Conservation (phyloP, 2,888 invertebrate genomes). For the Alloplasta piceator region DNA sequence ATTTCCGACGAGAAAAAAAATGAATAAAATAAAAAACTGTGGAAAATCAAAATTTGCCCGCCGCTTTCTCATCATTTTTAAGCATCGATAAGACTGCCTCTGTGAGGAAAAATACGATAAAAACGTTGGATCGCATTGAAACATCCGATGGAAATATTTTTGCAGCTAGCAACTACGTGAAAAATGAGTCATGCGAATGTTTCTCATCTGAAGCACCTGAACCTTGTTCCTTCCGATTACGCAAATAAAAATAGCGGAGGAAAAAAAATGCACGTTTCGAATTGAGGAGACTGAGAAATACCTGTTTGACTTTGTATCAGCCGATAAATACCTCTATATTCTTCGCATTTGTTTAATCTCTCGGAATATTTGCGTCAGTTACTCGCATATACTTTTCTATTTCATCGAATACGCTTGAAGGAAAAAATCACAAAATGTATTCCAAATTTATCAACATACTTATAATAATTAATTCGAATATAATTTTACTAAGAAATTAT, state of each 20-base stretch:
- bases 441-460: too few species aligned
- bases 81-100: too few species aligned
- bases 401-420: not conserved
- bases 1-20: too few species aligned
- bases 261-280: constrained; percentile 21
- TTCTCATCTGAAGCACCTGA: not conserved
- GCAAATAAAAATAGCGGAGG: not conserved
- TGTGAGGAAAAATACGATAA: too few species aligned
- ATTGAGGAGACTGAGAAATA: constrained; percentile 25
- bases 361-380: constrained; percentile 9
- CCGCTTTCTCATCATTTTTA: too few species aligned
- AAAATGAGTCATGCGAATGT: not conserved
- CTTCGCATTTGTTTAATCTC: constrained; percentile 22
- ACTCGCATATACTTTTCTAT: not conserved
- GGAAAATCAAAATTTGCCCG: too few species aligned
- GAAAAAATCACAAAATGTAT: too few species aligned
- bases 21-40: too few species aligned
- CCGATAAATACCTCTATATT: not conserved
- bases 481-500: too few species aligned
- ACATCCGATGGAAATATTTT: not conserved
- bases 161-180: not conserved
- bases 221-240: constrained; percentile 38
- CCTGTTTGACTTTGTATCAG: too few species aligned
- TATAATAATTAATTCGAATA: too few species aligned
- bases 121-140: not conserved